Conservation (phyloP, 1,140 invertebrate species). For the Hyles vespertilio region DNA sequence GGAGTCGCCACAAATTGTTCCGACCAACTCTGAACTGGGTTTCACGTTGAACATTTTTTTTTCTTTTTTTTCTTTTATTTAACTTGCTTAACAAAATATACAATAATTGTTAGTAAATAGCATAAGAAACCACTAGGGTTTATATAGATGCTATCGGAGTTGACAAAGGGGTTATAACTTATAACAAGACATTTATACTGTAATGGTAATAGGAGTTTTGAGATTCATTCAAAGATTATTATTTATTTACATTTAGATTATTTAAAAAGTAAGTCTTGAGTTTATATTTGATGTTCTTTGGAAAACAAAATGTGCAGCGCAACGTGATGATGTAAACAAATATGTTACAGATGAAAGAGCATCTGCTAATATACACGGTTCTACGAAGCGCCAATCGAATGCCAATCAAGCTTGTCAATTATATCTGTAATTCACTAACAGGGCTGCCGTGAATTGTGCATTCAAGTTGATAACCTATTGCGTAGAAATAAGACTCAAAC, state of each 20-base stretch:
- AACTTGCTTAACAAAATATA: too few relatives aligned
- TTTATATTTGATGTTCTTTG: too few relatives aligned
- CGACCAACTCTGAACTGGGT: not conserved
- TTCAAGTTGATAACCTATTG: conserved; percentile 15
- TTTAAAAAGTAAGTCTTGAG: too few relatives aligned
- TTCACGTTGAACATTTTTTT: not conserved
- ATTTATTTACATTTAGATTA: too few relatives aligned
- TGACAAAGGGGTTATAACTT: too few relatives aligned
- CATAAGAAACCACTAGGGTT: too few relatives aligned
- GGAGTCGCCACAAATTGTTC: conserved; percentile 1
- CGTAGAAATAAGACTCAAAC: conserved; percentile 13
- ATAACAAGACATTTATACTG: too few relatives aligned
- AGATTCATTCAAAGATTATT: too few relatives aligned
- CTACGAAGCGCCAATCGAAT: conserved; percentile 14
- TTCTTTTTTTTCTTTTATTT: too few relatives aligned
- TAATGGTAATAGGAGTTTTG: too few relatives aligned
- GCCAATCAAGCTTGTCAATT: conserved; percentile 28
- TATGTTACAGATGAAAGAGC: conserved; percentile 9
- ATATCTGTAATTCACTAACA: conserved; percentile 15
- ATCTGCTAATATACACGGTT: conserved; percentile 13
- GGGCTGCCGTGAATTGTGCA: conserved; percentile 1
- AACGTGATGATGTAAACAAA: not conserved
- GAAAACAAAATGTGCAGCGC: conserved; percentile 1
- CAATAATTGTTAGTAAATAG: too few relatives aligned
- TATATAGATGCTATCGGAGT: too few relatives aligned